A percentile compares a stretch with the other conserved stretches of the same genome.
Conservation (phyloP, 2,888 invertebrate genomes). For the Ectemnius lituratus region DNA sequence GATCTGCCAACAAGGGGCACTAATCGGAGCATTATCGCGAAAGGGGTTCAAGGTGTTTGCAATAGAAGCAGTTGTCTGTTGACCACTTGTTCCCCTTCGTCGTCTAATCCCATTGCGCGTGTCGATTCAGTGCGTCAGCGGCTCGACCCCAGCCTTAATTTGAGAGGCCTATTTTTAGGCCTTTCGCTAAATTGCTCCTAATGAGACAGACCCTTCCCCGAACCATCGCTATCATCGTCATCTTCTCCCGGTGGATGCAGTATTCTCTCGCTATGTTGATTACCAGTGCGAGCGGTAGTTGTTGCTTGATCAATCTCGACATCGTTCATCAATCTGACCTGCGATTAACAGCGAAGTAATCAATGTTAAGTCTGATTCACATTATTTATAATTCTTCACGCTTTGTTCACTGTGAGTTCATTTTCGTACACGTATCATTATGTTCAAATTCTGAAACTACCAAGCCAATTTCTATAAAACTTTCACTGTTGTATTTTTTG, state of each 20-base stretch:
- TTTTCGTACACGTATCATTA: too few relatives aligned
- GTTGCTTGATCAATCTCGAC: slow-evolving; percentile 30
- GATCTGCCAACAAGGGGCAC: too few relatives aligned
- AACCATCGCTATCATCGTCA: neutral
- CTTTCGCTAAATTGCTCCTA: slow-evolving; percentile 67
- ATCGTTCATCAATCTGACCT: slow-evolving; percentile 22
- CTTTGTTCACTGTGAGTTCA: too few relatives aligned
- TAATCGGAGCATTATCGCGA: neutral
- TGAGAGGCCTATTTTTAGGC: slow-evolving; percentile 66
- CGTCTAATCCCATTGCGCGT: slow-evolving; percentile 45
- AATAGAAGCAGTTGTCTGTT: slow-evolving; percentile 28
- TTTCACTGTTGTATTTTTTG: too few relatives aligned
- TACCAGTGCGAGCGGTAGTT: slow-evolving; percentile 26
- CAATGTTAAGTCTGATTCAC: neutral
- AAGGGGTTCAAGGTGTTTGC: slow-evolving; percentile 44
- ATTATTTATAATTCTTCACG: too few relatives aligned
- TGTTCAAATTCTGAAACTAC: too few relatives aligned
- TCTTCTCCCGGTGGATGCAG: slow-evolving; percentile 31
- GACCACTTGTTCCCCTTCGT: slow-evolving; percentile 42
- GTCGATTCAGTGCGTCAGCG: slow-evolving; percentile 45
- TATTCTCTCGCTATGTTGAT: slow-evolving; percentile 48
- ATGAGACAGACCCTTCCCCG: slow-evolving; percentile 49
- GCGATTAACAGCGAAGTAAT: too few relatives aligned
- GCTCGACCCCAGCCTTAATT: slow-evolving; percentile 59
- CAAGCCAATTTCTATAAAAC: too few relatives aligned